These are phyloP conservation scores for Heterocephalus glaber DNA, from an alignment of 2,113 vertebrate genomes.

Conservation along the genomic window DNA sequence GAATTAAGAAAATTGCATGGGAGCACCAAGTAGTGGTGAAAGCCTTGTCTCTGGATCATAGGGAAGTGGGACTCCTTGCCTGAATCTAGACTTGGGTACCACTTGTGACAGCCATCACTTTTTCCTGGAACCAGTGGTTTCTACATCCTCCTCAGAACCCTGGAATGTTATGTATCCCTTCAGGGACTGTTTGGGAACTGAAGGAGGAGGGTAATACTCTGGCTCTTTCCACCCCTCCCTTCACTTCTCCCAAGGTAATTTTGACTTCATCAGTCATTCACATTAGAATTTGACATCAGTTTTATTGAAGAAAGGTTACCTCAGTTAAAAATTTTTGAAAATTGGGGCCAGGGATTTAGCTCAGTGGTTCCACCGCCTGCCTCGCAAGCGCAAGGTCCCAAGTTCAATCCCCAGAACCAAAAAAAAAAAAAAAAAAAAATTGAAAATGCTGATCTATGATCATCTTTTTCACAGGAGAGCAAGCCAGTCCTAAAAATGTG, in stretches of 20 bases:
- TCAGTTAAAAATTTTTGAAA: too few species aligned
- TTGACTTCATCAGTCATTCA: constrained; percentile 7
- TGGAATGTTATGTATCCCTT: neutral
- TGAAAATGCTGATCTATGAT: constrained; percentile 12
- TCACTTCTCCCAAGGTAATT: neutral
- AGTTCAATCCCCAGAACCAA: too few species aligned
- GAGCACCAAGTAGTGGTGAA: neutral
- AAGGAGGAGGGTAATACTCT: neutral
- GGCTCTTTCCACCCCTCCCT: neutral
- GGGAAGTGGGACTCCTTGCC: neutral
- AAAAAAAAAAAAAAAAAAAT: too few species aligned
- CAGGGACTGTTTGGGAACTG: neutral
- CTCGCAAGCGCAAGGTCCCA: too few species aligned
- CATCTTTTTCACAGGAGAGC: constrained; percentile 66
- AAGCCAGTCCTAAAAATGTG: constrained; percentile 62
- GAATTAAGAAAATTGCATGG: neutral
- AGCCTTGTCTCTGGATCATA: neutral
- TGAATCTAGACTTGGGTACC: neutral
- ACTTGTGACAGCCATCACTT: neutral
- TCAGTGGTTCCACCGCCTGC: too few species aligned
- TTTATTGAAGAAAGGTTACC: constrained; percentile 32
- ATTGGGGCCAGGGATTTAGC: too few species aligned
- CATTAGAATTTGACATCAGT: neutral
- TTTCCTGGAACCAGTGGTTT: neutral
- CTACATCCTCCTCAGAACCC: neutral